Evolutionary conservation across 2,113 vertebrate genomes (phyloP), one percentile per base, ranked within the genome.

Genomic region (Paramormyrops kingsleyae): DNA sequence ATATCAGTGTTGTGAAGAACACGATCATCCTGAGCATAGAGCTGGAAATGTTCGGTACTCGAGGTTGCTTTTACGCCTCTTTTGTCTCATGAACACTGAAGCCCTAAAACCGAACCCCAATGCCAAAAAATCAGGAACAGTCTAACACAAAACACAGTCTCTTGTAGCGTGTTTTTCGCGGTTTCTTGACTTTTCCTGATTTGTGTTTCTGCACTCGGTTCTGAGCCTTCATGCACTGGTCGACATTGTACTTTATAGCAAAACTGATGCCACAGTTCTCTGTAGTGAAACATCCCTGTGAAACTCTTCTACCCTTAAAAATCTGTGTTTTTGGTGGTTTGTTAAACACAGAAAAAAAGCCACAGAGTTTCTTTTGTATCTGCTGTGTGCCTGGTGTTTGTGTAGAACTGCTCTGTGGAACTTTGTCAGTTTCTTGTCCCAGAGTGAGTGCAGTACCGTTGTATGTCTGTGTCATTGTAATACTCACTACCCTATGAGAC

Each of bases 1-100:
- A n/a, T n/a, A 90, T 94, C 77, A 6, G 66, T 94, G 89, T 91
- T 92, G 84, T 92, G 91, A 92, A 92, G 91, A 89, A 90, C 89
- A 90, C 10, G n/a, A 66, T 27, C 62, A 44, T 49, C 21, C 83
- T 86, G 35, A 80, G 39, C 74, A 80, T 12, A 80, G 35, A 80
- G 74, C 74, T 80, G 74, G 74, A 42, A 80, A 80, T 80, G 74
- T 80, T 19, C 2, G 31, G 70, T 66, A 70, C 10, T 80, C 17
- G 15, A 80, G 35, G 74, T 19, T 80, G 35, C 13, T 77, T 77
- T 77, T 35, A 39, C 27, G 39, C 12, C 31, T 17, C 35, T 42
- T 77, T 77, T 39, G 74, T 80, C 74, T 80, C 74, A 80, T 42
- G 15, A 19, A 42, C 74, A 6, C 74, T 39, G 35, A 80, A 80